Evolutionary conservation across 1,140 invertebrate species (phyloP), one percentile per base, ranked within the genome.

Genomic region (Trichogramma pretiosum): DNA sequence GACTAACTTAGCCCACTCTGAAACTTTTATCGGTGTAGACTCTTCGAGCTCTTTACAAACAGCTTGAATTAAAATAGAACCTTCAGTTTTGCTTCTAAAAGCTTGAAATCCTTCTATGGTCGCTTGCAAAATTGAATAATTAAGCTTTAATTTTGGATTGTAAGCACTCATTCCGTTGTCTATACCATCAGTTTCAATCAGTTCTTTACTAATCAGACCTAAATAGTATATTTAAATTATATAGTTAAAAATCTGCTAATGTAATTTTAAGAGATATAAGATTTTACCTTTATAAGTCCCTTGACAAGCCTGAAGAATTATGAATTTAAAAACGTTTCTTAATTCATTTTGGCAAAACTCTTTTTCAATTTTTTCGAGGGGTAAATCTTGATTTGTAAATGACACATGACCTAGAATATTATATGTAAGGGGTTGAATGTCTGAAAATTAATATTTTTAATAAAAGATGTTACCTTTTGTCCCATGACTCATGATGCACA

Each of bases 401-500:
- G 41, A 13, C 5, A 51, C 38, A 41, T 41, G 32, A 19, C 49
- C 43, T 51, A 23, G 34, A 28, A 30, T n/a, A 40, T 24, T 40
- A 32, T 30, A 18, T 42, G 8, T 16, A 47, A 10, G 22, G 28
- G 18, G 11, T 28, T 7, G 32, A 38, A 35, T 43, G 22, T 43
- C 1, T 22, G n/a, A 13, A 41, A 13, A 13, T 37, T 22, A 14
- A 30, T 23, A 11, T n/a, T 7, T 38, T 43, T 11, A 22, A 32
- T 22, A 21, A 22, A 30, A 18, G 10, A 23, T 10, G 21, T 2
- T 46, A 51, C 49, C 49, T 46, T 46, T 14, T n/a, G 13, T 36
- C 9, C 43, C 43, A 46, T 51, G 43, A 32, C 49, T 51, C n/a
- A 51, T 18, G 28, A 51, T 46, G n/a, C 37, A 46, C 7, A 51